Evolutionary conservation across 2,113 vertebrate genomes (phyloP).

Genomic region (Actinemys pallida): DNA sequence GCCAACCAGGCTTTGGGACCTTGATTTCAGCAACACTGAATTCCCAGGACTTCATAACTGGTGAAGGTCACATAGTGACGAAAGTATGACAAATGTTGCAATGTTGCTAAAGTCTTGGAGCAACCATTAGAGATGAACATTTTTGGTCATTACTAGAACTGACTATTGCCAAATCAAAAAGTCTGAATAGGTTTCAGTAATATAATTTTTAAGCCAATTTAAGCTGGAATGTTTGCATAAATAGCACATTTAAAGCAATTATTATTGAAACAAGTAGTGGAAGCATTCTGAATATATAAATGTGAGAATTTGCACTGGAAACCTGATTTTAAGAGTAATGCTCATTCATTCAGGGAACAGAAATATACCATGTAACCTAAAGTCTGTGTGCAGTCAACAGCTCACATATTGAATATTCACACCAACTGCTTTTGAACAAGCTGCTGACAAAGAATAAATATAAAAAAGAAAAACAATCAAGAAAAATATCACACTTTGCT

Average conservation of each 20-base stretch:
- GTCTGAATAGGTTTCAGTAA: accelerated
- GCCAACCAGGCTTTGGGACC: neutral
- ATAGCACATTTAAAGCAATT: accelerated
- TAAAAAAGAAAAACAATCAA: neutral
- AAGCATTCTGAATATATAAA: neutral
- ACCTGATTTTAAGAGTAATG: accelerated
- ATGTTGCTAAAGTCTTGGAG: accelerated
- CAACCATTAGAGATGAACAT: neutral
- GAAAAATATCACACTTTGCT: neutral
- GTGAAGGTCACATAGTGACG: neutral
- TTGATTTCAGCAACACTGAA: neutral
- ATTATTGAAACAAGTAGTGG: neutral
- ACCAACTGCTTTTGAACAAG: neutral
- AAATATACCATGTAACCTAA: accelerated
- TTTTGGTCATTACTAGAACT: neutral
- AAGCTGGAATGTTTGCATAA: neutral
- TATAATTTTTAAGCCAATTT: neutral
- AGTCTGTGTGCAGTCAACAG: neutral
- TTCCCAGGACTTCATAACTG: neutral
- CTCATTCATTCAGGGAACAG: neutral
- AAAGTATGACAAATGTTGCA: neutral
- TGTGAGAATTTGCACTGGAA: neutral
- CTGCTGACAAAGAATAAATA: neutral
- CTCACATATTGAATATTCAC: neutral
- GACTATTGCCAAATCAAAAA: neutral